phyloP scores from a whole-genome alignment of 2,113 vertebrate genomes.

The Macaca fascicularis region T2T-MFA8v1.1 NC_088385.1:32308001-32308500 shows the following conservation, averaged over 20 bases:
- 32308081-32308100: background rate
- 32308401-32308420: background rate
- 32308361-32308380: background rate
- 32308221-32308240: background rate
- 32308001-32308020: background rate
- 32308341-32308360: background rate
- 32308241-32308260: background rate
- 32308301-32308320: background rate
- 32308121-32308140: background rate
- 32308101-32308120: background rate
- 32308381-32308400: background rate
- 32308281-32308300: background rate
- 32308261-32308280: background rate
- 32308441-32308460: background rate
- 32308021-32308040: background rate
- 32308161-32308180: background rate
- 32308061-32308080: conserved; percentile 24
- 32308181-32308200: background rate
- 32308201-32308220: background rate
- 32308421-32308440: background rate
- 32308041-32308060: background rate
- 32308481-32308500: background rate
- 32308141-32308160: too few species aligned
- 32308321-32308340: background rate
- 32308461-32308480: background rate